phyloP scores from a whole-genome alignment of 1,140 invertebrate species.

The Pogonognathellus flavescens region DNA sequence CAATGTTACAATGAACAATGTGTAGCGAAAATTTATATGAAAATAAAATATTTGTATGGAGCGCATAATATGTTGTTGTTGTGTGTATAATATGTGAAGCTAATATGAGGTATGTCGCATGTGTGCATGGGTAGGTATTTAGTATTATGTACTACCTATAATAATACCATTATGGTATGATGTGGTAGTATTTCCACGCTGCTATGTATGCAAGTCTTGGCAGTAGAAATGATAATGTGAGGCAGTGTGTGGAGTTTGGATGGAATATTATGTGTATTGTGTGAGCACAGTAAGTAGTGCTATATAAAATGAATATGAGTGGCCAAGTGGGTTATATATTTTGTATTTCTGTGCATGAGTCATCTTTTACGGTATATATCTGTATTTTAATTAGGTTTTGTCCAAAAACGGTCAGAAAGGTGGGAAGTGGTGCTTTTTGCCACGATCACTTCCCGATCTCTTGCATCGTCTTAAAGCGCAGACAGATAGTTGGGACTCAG shows the following conservation, averaged over 20 bases:
- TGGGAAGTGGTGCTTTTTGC: constrained; percentile 61
- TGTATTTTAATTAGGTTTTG: constrained; percentile 66
- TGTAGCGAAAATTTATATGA: too few relatives aligned
- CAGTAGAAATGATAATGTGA: background rate
- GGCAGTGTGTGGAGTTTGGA: background rate
- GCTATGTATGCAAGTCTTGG: background rate
- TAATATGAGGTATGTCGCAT: too few relatives aligned
- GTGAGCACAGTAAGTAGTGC: background rate
- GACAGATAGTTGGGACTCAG: constrained; percentile 13
- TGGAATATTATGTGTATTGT: background rate
- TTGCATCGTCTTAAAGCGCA: background rate
- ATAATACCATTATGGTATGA: too few relatives aligned
- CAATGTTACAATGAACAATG: too few relatives aligned
- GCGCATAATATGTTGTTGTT: too few relatives aligned
- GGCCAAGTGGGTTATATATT: constrained; percentile 54
- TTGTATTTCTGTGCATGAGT: constrained; percentile 65
- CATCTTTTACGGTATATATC: constrained; percentile 66
- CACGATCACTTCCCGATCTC: constrained; percentile 57
- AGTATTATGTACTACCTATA: too few relatives aligned
- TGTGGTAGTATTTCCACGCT: background rate
- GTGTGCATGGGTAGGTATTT: too few relatives aligned
- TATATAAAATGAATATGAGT: constrained; percentile 1
- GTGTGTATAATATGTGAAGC: too few relatives aligned
- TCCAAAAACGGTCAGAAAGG: constrained; percentile 65
- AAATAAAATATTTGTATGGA: too few relatives aligned